Evolutionary conservation across 2,888 invertebrate species (phyloP).

Genomic region (Penaeus monodon): DNA sequence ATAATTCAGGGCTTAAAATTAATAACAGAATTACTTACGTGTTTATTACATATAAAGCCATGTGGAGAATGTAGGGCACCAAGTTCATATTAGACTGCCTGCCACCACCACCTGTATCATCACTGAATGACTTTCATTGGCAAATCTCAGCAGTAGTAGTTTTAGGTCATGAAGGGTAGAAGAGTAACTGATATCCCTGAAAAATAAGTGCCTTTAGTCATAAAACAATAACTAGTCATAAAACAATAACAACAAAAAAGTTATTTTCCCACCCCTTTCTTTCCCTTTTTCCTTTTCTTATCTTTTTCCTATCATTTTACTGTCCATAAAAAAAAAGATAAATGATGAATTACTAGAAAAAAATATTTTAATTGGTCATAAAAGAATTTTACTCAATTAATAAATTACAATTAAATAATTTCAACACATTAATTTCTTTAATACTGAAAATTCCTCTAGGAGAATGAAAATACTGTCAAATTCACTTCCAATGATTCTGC

Average conservation of each 20-base stretch:
- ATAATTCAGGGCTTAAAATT: constrained; percentile 69
- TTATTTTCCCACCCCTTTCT: too few species aligned
- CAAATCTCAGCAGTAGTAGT: constrained; percentile 87
- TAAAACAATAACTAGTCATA: too few species aligned
- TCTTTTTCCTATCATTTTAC: too few species aligned
- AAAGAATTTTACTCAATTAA: too few species aligned
- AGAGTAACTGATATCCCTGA: constrained; percentile 81
- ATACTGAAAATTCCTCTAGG: not conserved
- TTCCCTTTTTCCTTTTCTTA: too few species aligned
- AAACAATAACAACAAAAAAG: not conserved
- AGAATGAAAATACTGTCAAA: not conserved
- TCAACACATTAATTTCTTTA: too few species aligned
- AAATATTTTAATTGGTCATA: not conserved
- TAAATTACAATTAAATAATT: too few species aligned
- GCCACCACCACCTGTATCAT: constrained; percentile 96
- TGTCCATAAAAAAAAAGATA: not conserved
- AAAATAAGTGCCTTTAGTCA: constrained; percentile 38
- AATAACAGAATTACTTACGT: constrained; percentile 78
- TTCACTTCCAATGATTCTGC: not conserved
- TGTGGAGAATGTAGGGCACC: constrained; percentile 92
- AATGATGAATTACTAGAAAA: not conserved
- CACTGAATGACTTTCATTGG: constrained; percentile 95
- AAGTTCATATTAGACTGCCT: constrained; percentile 98
- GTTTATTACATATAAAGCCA: constrained; percentile 93
- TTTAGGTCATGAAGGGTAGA: constrained; percentile 94